Conservation (phyloP, 23 tunicate species). For the Styela clava region DNA sequence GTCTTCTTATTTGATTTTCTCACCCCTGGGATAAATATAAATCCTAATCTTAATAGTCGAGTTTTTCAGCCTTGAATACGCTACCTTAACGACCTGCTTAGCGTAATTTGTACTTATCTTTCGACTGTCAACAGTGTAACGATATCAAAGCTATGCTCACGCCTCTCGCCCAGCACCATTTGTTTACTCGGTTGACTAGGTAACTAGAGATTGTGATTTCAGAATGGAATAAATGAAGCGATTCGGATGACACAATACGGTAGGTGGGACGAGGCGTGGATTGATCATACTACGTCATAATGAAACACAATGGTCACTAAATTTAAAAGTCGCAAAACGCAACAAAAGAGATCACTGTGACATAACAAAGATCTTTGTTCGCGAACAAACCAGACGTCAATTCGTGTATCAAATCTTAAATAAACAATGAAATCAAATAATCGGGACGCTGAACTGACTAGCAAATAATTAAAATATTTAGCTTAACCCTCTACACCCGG, state of each 20-base stretch:
- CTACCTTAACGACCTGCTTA: too few relatives aligned
- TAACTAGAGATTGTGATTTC: constrained; percentile 20
- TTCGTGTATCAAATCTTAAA: neutral
- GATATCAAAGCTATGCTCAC: neutral
- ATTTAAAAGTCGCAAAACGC: neutral
- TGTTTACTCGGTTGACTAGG: constrained; percentile 27
- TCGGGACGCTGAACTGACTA: neutral
- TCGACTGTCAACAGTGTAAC: too few relatives aligned
- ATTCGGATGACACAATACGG: neutral
- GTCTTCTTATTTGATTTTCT: too few relatives aligned
- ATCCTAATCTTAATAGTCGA: too few relatives aligned
- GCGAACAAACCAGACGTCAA: neutral
- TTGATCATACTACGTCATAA: neutral
- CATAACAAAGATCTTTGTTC: neutral
- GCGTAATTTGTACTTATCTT: too few relatives aligned
- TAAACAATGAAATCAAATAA: neutral
- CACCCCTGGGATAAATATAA: too few relatives aligned
- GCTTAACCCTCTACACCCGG: too few relatives aligned
- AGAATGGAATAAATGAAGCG: neutral
- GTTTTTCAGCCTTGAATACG: too few relatives aligned
- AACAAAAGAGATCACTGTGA: neutral
- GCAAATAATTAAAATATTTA: neutral
- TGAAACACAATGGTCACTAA: neutral
- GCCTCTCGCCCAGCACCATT: neutral
- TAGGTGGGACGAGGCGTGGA: neutral